Evolutionary conservation across 2,797 vertebrate species (phyloP).

Genomic region (Cuniculus paca): DNA sequence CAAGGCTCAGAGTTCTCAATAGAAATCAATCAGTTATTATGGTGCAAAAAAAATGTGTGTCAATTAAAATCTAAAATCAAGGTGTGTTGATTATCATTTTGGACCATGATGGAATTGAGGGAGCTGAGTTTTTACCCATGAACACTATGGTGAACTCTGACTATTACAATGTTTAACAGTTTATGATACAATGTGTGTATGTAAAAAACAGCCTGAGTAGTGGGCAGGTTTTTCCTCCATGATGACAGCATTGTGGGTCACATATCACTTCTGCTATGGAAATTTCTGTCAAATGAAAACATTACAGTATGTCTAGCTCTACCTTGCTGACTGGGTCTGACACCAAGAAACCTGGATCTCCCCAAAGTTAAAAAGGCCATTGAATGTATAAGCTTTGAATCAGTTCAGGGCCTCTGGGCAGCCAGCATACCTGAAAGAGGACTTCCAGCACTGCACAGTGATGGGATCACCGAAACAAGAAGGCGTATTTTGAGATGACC

Average conservation of each 20-base stretch:
- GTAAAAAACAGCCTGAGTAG: not conserved
- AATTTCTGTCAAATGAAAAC: not conserved
- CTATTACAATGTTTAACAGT: not conserved
- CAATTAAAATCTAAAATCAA: not conserved
- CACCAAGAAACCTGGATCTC: not conserved
- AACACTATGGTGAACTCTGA: not conserved
- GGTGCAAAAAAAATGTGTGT: not conserved
- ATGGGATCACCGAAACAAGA: not conserved
- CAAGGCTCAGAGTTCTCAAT: not conserved
- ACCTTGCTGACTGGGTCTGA: not conserved
- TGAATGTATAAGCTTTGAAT: not conserved
- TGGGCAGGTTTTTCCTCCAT: not conserved
- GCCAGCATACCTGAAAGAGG: not conserved
- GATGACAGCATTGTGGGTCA: not conserved
- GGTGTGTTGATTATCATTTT: not conserved
- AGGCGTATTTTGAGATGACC: too few species aligned
- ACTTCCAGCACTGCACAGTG: not conserved
- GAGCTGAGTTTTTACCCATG: not conserved
- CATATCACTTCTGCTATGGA: not conserved
- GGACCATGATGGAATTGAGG: not conserved
- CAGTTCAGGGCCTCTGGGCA: not conserved
- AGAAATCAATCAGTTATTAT: not conserved
- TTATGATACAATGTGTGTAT: not conserved
- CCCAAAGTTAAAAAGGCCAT: too few species aligned
- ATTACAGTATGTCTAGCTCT: not conserved